A percentile compares a stretch with the other conserved stretches of the same genome.
Conservation (phyloP, 2,797 vertebrate genomes). For the Distichodus sexfasciatus region DNA sequence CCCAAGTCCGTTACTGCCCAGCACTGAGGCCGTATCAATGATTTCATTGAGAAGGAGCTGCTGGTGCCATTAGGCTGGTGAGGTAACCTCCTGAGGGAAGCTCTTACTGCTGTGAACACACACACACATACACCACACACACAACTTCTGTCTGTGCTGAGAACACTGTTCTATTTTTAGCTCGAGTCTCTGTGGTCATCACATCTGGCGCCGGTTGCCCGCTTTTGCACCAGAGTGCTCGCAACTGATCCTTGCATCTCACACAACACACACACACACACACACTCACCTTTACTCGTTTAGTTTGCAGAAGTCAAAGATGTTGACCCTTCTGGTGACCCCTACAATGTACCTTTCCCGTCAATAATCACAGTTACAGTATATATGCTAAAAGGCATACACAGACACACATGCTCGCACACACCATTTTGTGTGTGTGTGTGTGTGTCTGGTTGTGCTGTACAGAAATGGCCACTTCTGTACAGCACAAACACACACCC, state of each 20-base stretch:
- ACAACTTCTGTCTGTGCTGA: conserved; percentile 61
- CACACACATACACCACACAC: conserved; percentile 36
- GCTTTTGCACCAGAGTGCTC: conserved; percentile 62
- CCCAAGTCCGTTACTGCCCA: conserved; percentile 58
- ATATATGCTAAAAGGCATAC: background rate
- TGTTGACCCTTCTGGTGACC: conserved; percentile 21
- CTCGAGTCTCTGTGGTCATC: conserved; percentile 74
- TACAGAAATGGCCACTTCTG: conserved; percentile 32
- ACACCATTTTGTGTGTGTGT: too few species aligned
- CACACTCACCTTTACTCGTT: conserved; percentile 34
- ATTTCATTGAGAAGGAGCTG: conserved; percentile 76
- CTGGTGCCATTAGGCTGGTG: conserved; percentile 73
- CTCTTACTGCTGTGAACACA: conserved; percentile 30
- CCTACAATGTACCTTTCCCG: conserved; percentile 2
- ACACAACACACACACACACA: conserved; percentile 33
- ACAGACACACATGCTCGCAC: background rate
- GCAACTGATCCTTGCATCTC: conserved; percentile 54
- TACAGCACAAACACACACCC: too few species aligned
- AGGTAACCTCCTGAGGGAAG: conserved; percentile 71
- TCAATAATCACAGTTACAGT: background rate
- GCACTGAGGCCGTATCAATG: conserved; percentile 67
- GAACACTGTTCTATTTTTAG: conserved; percentile 80
- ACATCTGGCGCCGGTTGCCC: conserved; percentile 79
- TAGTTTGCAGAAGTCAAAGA: conserved; percentile 12
- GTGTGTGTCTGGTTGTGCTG: conserved; percentile 16